phyloP scores from a whole-genome alignment of 2,113 vertebrate genomes.

The Corapipo altera region DNA sequence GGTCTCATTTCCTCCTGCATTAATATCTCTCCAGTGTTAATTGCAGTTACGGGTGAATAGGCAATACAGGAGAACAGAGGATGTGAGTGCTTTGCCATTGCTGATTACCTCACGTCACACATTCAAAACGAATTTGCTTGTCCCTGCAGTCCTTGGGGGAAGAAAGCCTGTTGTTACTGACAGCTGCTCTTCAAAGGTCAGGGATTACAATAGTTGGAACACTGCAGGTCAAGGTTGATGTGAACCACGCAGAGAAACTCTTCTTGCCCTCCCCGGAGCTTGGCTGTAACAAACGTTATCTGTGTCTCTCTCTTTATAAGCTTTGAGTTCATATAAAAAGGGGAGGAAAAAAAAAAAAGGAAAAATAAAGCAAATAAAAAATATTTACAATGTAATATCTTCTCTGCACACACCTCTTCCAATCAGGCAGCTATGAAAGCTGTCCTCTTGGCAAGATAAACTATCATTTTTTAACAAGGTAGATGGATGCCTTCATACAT shows the following conservation, averaged over 20 bases:
- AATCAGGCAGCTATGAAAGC: slow-evolving; percentile 57
- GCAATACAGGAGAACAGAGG: not conserved
- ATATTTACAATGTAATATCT: slow-evolving; percentile 52
- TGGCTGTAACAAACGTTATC: slow-evolving; percentile 8
- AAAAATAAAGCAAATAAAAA: slow-evolving; percentile 41
- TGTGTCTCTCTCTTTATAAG: not conserved
- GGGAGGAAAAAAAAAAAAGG: not conserved
- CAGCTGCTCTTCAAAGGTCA: slow-evolving; percentile 42
- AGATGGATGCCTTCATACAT: slow-evolving; percentile 57
- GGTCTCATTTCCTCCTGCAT: slow-evolving; percentile 18
- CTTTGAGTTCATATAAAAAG: slow-evolving; percentile 12
- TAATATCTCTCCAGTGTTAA: not conserved
- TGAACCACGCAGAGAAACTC: not conserved
- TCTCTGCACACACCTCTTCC: slow-evolving; percentile 42
- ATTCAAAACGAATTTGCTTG: not conserved
- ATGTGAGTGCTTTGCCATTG: slow-evolving; percentile 1
- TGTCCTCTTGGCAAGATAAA: slow-evolving; percentile 59
- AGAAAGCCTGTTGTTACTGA: slow-evolving; percentile 1
- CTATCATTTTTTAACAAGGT: slow-evolving; percentile 62
- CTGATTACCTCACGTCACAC: slow-evolving; percentile 31
- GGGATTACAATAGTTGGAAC: slow-evolving; percentile 33
- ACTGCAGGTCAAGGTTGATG: slow-evolving; percentile 5
- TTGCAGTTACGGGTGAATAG: slow-evolving; percentile 15
- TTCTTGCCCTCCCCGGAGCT: not conserved
- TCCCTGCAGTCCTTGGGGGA: not conserved